Evolutionary conservation across 2,113 vertebrate genomes (phyloP), one percentile per base, ranked within the genome.

Genomic region (Pachycephala philippinensis): DNA sequence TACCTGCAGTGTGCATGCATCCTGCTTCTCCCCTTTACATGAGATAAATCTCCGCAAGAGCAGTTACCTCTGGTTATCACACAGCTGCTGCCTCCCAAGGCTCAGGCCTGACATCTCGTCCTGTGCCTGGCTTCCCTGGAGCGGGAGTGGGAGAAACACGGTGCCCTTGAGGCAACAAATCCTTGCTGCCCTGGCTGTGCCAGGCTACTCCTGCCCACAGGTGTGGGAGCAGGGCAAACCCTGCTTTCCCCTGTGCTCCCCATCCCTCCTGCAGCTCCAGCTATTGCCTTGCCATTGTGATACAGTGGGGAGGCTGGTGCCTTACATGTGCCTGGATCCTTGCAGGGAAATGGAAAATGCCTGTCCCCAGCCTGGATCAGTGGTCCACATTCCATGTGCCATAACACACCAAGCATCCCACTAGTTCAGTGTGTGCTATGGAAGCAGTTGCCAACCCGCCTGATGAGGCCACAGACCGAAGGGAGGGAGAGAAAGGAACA

Each of bases 351-450:
- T 5, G n/a, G 28, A 57, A 87, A 81, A 52, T 28, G 39, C 20
- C 57, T 42, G 26, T 37, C 11, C 47, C 13, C 54, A n/a, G 24
- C 31, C n/a, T 28, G n/a, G 45, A 37, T 21, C 33, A 13, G 14
- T 4, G 27, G 33, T 15, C 42, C 44, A 12, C 1, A 9, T 15
- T 65, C 2, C 1, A 1, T 11, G 19, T 61, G 60, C 27, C 40
- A 14, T 37, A 56, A 81, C 18, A 35, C 11, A 19, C 11, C 42
- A 20, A 22, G 33, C 20, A 52, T 30, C 60, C 17, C 0, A 2
- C 2, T 13, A 3, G 1, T 24, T 24, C 1, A 1, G 20, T 19
- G 21, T 15, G 39, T 0, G 2, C 57, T 7, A 2, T 16, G 1
- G 2, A 80, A 64, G 39, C 30, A 77, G 44, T 8, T 33, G 30